Base-by-base conservation (phyloP, 2,113 vertebrate genomes). In the Argyrosomus japonicus region DNA sequence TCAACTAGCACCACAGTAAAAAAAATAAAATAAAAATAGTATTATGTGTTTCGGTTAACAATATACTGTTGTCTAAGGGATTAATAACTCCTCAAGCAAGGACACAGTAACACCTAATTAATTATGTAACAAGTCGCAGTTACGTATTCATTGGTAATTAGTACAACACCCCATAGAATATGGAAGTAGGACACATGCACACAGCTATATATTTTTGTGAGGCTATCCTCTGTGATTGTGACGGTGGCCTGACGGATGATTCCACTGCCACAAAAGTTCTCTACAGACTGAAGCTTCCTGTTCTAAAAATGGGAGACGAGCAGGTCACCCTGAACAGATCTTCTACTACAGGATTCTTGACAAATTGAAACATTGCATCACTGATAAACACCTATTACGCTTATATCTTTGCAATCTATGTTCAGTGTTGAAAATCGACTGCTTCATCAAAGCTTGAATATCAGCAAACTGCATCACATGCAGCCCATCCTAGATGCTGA, bases 51-150 rank as follows among this genome's bases (percentile, higher is more conserved):
- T 19, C 17, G 32, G 32, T 36, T 5, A 36, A 36, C 6, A 36
- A 51, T 51, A 19, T 1, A 53, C 23, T 57, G 53, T 45, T 67
- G 18, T 48, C 8, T 21, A 18, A 10, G 8, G 4, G 53, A 76
- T 75, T 68, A 67, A 83, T 75, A 53, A 54, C 6, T 73, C 65
- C 13, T 48, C 5, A 53, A 63, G 74, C 53, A 71, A 81, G 65
- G 65, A 56, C 70, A 61, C 3, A 47, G 15, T 25, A 53, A 23
- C 21, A 45, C 3, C 47, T 51, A n/a, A 77, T 90, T 60, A 71
- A 85, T 84, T 29, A 86, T 86, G 57, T 15, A 79, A 68, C 47
- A 57, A 27, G 40, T 8, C 21, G 68, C 48, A 29, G 56, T 77
- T 36, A 81, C 45, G 62, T 14, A 61, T 81, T 27, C 25, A 6